Evolutionary conservation across 2,888 invertebrate genomes (phyloP), one percentile per base, ranked within the genome.

Genomic region (Andrena hattorfiana): DNA sequence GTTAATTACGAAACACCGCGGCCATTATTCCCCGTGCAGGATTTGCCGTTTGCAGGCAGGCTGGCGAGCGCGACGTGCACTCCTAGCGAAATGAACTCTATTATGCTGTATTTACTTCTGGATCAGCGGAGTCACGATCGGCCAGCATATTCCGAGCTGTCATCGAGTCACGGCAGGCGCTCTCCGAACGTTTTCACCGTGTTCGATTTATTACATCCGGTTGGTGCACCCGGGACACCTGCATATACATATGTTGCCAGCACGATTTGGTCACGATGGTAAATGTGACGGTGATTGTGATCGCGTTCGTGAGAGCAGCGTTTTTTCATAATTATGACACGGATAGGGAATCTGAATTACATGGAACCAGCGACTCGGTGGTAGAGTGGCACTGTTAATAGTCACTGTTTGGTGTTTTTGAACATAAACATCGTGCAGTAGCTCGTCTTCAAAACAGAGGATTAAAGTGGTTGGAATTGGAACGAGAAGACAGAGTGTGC

Each of bases 131-230:
- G 83, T 77, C 84, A 81, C 83, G 83, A 85, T 81, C 85, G 48
- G 56, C 74, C 56, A 62, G 75, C 75, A 80, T 83, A 84, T 80
- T 83, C 83, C 70, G 13, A 72, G 87, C 89, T 89, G 90, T 90
- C 90, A 90, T 89, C 87, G 86, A 89, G 89, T 89, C 90, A 89
- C 85, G 89, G 86, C 84, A 81, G 82, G 85, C 83, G 78, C 84
- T 83, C 78, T 72, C 74, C 32, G 68, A 77, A 75, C 82, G 83
- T 90, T 90, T 90, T 88, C 90, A 89, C 89, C 87, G 87, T 85
- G 85, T 89, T 90, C 86, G 90, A 90, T 90, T 90, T 90, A 90
- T 90, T 87, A 90, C 88, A 89, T 90, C 89, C 90, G 90, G 90
- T 86, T 89, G 77, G 84, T 81, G 60, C 83, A 74, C 83, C 74